phyloP scores from a whole-genome alignment of 1,140 invertebrate genomes.

The Drosophila nannoptera region DNA sequence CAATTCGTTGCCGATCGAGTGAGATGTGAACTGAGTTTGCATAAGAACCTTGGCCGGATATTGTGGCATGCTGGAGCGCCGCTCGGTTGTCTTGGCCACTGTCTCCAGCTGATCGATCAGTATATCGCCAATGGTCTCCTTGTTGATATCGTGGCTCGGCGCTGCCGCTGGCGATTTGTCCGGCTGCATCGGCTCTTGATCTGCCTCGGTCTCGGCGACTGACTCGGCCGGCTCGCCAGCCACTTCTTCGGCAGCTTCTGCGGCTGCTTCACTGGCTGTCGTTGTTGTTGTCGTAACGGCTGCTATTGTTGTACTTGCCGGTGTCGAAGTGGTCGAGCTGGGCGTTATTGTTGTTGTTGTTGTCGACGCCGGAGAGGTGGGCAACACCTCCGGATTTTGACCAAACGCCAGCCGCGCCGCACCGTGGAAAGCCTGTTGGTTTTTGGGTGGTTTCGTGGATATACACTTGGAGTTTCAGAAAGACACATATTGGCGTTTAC shows the following conservation, averaged over 20 bases:
- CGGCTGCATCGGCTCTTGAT: background rate
- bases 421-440: slow-evolving; percentile 75
- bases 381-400: slow-evolving; percentile 75
- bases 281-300: slow-evolving; percentile 31
- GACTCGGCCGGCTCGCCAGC: background rate
- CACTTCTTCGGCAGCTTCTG: slow-evolving; percentile 6
- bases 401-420: slow-evolving; percentile 77
- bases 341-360: slow-evolving; percentile 52
- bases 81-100: slow-evolving; percentile 59
- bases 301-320: slow-evolving; percentile 47
- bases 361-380: slow-evolving; percentile 64
- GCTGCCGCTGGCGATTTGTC: background rate
- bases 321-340: slow-evolving; percentile 36
- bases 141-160: slow-evolving; percentile 56
- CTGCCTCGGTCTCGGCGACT: background rate
- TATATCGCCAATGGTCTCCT: slow-evolving; percentile 68
- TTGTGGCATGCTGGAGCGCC: slow-evolving; percentile 55
- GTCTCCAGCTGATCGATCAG: slow-evolving; percentile 57
- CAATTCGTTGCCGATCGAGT: slow-evolving; percentile 45
- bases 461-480: slow-evolving; percentile 70
- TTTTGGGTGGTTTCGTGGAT: slow-evolving; percentile 76
- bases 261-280: slow-evolving; percentile 10
- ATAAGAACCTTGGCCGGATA: slow-evolving; percentile 68
- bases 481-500: slow-evolving; percentile 67
- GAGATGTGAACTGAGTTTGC: slow-evolving; percentile 15